phyloP scores from a whole-genome alignment of 2,113 vertebrate genomes.

The Psophia crepitans region DNA sequence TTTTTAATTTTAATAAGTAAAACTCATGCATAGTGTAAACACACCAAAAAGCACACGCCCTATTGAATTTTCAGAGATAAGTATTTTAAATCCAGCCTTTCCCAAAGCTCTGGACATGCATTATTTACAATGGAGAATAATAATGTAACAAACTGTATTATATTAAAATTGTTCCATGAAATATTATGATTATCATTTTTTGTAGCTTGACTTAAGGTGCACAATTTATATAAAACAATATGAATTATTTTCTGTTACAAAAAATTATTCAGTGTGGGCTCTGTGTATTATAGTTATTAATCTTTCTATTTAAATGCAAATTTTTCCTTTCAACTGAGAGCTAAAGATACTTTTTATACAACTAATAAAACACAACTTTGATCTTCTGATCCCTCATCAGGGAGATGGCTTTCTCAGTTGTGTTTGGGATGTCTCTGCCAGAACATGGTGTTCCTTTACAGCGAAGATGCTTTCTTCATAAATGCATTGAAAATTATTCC shows the following conservation, averaged over 20 bases:
- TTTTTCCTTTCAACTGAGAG: conserved; percentile 72
- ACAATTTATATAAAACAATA: conserved; percentile 71
- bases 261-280: conserved; percentile 73
- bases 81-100: conserved; percentile 34
- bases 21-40: background rate
- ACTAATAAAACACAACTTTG: conserved; percentile 76
- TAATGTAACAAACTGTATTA: conserved; percentile 52
- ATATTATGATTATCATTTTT: conserved; percentile 66
- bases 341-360: conserved; percentile 67
- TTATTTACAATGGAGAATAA: conserved; percentile 55
- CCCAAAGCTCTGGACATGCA: background rate
- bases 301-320: conserved; percentile 84
- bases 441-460: conserved; percentile 50
- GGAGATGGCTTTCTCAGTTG: conserved; percentile 47
- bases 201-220: conserved; percentile 62
- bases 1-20: background rate
- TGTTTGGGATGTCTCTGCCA: conserved; percentile 27
- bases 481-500: background rate
- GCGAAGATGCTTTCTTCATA: conserved; percentile 5
- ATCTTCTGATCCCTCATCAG: conserved; percentile 62
- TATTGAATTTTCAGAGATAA: conserved; percentile 15
- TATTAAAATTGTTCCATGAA: conserved; percentile 68
- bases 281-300: conserved; percentile 75
- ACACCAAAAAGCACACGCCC: background rate
- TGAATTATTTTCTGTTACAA: conserved; percentile 72